Conservation (phyloP, 2,888 invertebrate species). For the Epirrhoe tristata region DNA sequence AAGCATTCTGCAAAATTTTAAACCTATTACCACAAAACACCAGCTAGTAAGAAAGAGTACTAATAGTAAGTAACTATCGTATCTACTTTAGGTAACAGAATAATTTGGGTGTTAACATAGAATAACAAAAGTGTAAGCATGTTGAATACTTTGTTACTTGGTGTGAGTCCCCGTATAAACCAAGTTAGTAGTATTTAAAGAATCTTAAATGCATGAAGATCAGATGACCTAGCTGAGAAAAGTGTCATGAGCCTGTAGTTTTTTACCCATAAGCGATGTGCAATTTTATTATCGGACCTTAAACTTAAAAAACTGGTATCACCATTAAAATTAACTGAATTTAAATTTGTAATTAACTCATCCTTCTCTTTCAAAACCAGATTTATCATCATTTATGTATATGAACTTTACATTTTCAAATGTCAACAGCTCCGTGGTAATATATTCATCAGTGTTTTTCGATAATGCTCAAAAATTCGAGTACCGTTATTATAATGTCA, state of each 20-base stretch:
- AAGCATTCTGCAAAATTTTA: no score
- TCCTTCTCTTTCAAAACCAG: slow-evolving; percentile 18
- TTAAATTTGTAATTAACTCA: slow-evolving; percentile 22
- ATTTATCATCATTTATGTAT: slow-evolving; percentile 16
- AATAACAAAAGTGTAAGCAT: no score
- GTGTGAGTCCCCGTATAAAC: no score
- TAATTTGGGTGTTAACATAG: no score
- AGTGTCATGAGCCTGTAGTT: not conserved
- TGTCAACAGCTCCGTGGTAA: slow-evolving; percentile 15
- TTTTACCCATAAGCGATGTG: slow-evolving; percentile 1
- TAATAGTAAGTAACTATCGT: no score
- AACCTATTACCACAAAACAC: no score
- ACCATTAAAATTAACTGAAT: slow-evolving; percentile 7
- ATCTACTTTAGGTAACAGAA: no score
- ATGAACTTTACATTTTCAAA: slow-evolving; percentile 20
- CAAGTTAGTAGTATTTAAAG: no score
- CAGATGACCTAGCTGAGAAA: not conserved
- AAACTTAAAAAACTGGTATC: slow-evolving; percentile 3
- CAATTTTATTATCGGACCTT: slow-evolving; percentile 5
- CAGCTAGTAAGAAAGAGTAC: no score
- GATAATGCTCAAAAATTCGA: slow-evolving; percentile 2
- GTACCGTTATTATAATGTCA: slow-evolving; percentile 22
- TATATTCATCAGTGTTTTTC: slow-evolving; percentile 9
- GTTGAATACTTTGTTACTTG: no score
- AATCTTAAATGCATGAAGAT: no score